Percentiles rank a stretch among this genome's conserved stretches.
Evolutionary conservation across 2,113 vertebrate genomes (phyloP).

Genomic region (Actenoides hombroni): DNA sequence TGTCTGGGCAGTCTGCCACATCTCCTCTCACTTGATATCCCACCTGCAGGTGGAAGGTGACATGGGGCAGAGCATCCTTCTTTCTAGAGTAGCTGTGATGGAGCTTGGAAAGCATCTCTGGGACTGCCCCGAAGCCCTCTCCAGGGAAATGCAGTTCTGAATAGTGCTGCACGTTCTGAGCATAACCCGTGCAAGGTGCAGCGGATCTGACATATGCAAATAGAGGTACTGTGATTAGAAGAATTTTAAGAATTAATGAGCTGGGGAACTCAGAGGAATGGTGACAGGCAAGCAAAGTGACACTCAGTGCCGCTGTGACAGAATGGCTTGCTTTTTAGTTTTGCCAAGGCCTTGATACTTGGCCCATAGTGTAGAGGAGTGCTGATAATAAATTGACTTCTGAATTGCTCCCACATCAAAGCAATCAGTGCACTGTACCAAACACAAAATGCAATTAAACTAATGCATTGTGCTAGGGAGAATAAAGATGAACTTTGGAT

Average conservation of each 20-base stretch:
- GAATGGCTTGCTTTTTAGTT: background rate
- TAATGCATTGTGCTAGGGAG: background rate
- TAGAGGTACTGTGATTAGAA: background rate
- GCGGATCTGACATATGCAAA: background rate
- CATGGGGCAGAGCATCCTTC: background rate
- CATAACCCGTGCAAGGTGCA: fast-evolving
- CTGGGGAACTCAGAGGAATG: background rate
- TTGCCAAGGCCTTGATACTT: background rate
- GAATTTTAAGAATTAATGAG: background rate
- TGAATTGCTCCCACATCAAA: constrained; percentile 3
- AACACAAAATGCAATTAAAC: constrained; percentile 25
- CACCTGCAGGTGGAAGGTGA: background rate
- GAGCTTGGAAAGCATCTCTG: background rate
- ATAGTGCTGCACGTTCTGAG: background rate
- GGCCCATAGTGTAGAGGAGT: background rate
- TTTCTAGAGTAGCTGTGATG: background rate
- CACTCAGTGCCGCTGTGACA: background rate
- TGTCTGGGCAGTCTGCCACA: background rate
- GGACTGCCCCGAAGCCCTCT: background rate
- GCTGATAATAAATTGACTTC: constrained; percentile 9
- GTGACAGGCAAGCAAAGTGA: background rate
- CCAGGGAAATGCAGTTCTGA: background rate
- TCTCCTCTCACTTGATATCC: fast-evolving
- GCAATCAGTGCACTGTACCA: background rate
- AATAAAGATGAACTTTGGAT: background rate